Percentiles rank a stretch among this genome's conserved stretches.
Evolutionary conservation across 2,797 vertebrate species (phyloP).

Genomic region (Onychomys arenicola): DNA sequence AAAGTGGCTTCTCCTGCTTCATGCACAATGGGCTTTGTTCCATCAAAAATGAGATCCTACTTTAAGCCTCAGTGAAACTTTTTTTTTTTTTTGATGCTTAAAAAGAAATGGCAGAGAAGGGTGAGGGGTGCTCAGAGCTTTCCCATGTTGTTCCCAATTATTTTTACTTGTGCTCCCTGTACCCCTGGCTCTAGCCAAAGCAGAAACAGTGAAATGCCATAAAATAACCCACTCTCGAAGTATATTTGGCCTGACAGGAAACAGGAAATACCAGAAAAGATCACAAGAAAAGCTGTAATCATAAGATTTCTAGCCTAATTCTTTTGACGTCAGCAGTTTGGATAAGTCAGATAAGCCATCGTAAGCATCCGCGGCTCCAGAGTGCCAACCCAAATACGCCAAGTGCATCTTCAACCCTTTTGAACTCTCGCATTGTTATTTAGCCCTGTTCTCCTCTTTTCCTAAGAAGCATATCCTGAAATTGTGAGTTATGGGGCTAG

Average conservation of each 20-base stretch:
- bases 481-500: constrained; percentile 72
- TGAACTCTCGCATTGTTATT: constrained; percentile 79
- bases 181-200: constrained; percentile 55
- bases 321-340: constrained; percentile 85
- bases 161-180: constrained; percentile 66
- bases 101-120: constrained; percentile 62
- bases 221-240: constrained; percentile 80
- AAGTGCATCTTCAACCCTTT: constrained; percentile 79
- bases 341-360: constrained; percentile 84
- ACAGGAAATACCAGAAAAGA: constrained; percentile 87
- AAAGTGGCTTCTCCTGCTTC: constrained; percentile 55
- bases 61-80: constrained; percentile 45
- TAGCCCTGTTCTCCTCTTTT: constrained; percentile 48
- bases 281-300: constrained; percentile 86
- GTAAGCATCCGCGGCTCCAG: constrained; percentile 65
- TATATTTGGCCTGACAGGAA: constrained; percentile 85
- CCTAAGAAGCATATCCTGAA: constrained; percentile 77
- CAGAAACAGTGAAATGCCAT: constrained; percentile 77
- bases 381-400: constrained; percentile 79
- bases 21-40: constrained; percentile 59
- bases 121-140: neutral
- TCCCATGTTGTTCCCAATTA: constrained; percentile 72
- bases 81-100: constrained; percentile 70
- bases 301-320: constrained; percentile 86
- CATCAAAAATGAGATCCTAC: constrained; percentile 63